Percentiles rank a stretch among this genome's conserved stretches.
Evolutionary conservation across 2,797 vertebrate species (phyloP).

Genomic region (Mormyrus hasselquistii): DNA sequence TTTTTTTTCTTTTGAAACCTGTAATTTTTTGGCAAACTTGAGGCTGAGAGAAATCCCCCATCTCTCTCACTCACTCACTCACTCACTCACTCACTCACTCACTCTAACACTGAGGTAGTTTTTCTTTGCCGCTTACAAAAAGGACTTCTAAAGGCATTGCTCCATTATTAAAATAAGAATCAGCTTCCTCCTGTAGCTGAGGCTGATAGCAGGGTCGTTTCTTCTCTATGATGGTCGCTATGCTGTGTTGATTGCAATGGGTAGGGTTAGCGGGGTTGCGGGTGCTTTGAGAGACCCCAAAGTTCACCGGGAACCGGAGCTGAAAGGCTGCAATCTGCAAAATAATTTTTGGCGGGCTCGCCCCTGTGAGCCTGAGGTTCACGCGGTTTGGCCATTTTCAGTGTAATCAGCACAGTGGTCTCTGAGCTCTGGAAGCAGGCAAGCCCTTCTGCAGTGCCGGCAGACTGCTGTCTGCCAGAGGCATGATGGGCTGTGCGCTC

Average conservation of each 20-base stretch:
- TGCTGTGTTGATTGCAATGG: conserved; percentile 7
- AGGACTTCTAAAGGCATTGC: no score
- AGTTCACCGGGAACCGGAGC: background rate
- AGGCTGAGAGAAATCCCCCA: background rate
- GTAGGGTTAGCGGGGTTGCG: background rate
- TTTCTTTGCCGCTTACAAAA: background rate
- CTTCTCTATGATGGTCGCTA: background rate
- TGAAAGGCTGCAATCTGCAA: background rate
- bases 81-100: background rate
- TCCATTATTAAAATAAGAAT: background rate
- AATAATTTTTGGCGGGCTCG: background rate
- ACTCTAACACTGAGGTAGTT: background rate
- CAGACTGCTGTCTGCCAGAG: background rate
- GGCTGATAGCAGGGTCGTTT: background rate
- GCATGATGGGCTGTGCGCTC: background rate
- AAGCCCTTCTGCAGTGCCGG: background rate
- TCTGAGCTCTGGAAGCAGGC: background rate
- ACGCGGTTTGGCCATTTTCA: background rate
- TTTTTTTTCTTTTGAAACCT: background rate
- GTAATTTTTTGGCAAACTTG: background rate
- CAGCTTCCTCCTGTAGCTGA: background rate
- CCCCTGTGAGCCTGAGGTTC: background rate
- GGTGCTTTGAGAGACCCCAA: background rate
- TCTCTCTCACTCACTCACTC: background rate
- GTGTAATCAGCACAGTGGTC: background rate